Evolutionary conservation across 2,888 invertebrate species (phyloP), one percentile per base, ranked within the genome.

Genomic region (Cataglyphis albicans): DNA sequence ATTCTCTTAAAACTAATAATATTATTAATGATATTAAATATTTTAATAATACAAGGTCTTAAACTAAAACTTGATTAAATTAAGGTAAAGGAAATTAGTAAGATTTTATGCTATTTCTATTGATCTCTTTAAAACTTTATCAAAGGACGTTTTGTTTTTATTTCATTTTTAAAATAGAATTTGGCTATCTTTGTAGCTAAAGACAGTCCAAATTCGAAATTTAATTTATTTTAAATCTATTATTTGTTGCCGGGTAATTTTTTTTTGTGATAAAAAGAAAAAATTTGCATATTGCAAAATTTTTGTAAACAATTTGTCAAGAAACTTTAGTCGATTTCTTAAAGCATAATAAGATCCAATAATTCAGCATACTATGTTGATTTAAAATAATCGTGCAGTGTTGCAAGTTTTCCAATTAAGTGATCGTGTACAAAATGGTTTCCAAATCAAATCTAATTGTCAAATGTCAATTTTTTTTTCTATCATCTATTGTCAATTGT

Each of bases 381-480:
- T 41, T 59, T 9, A 15, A 74, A 15, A 21, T 12, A 18, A 41
- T 72, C 6, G 5, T 7, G 15, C 57, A 61, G 9, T 32, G 9
- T 32, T 21, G 18, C 63, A 41, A 29, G 29, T 35, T 32, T 10
- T 63, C 18, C 44, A 63, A 74, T 63, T 59, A 73, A 29, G 38
- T 72, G 63, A 44, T 61, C 21, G 1, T n/a, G 1, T 57, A 38
- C 32, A 21, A 18, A 44, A 80, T 57, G 38, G 48, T 61, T 68
- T 61, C 48, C 57, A 82, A 78, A 83, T 84, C 65, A 75, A 61
- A n/a, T 80, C 72, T 70, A 63, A 72, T 61, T n/a, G n/a, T n/a
- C n/a, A n/a, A n/a, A n/a, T n/a, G n/a, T n/a, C n/a, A n/a, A n/a
- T n/a, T n/a, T n/a, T n/a, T n/a, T n/a, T n/a, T n/a, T n/a, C n/a